phyloP scores from a whole-genome alignment of 2,113 vertebrate species.

The Stercorarius parasiticus region DNA sequence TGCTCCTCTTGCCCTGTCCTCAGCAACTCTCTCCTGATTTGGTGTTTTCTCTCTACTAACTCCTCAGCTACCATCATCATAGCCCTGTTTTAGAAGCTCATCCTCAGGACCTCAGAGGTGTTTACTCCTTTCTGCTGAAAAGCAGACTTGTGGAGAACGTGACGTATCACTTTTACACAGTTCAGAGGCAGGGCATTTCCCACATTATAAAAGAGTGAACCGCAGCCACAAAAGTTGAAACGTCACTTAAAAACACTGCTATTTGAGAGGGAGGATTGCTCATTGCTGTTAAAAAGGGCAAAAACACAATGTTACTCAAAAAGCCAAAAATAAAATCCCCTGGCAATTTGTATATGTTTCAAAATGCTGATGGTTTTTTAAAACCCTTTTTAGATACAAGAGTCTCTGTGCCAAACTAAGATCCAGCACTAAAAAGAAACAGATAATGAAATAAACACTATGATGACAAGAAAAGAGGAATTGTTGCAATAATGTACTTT shows the following conservation, averaged over 20 bases:
- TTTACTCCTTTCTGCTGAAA: constrained; percentile 23
- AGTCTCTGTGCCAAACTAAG: not conserved
- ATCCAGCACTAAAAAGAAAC: constrained; percentile 59
- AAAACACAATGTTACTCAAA: not conserved
- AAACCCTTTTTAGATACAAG: constrained; percentile 1
- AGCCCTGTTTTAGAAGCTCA: not conserved
- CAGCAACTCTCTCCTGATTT: not conserved
- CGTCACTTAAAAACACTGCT: not conserved
- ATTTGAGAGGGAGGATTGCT: constrained; percentile 17
- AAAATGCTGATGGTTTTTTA: constrained; percentile 59
- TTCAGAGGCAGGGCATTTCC: constrained; percentile 58
- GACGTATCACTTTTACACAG: not conserved
- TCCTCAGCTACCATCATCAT: not conserved
- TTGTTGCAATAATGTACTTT: constrained; percentile 59
- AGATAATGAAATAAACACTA: constrained; percentile 44
- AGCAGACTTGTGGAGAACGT: not conserved
- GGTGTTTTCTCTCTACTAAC: not conserved
- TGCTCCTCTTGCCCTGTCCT: not conserved
- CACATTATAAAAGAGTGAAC: constrained; percentile 34
- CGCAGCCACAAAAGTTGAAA: not conserved
- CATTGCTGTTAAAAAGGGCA: not conserved
- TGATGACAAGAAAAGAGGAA: not conserved
- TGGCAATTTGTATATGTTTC: constrained; percentile 31
- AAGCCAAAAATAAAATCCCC: constrained; percentile 33
- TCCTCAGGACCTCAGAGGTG: not conserved